Base-by-base conservation (phyloP, 1,140 invertebrate species). In the Latrodectus geometricus region DNA sequence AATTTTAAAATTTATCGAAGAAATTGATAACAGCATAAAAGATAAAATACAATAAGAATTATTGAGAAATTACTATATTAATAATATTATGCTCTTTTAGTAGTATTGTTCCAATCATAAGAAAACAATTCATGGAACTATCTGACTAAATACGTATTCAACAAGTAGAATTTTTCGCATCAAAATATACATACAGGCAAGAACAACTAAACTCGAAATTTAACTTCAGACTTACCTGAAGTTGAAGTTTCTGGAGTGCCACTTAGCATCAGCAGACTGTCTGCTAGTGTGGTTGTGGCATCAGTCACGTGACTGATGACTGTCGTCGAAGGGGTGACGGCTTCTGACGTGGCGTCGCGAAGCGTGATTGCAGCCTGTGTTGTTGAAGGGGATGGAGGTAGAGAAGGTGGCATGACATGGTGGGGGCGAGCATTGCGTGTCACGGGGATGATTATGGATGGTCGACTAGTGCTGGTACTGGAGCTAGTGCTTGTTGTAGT, bases 361-460 rank as follows among this genome's bases (percentile, higher is more conserved):
- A 83, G 35, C 0, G 83, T 78, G 3, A 78, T n/a, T 8, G 73
- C 50, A 4, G 82, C 69, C 3, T 61, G 21, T 9, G 75, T 66
- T 0, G 75, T 52, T 4, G 83, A 54, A 4, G 82, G 48, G 4
- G 66, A 23, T 7, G 82, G 73, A 15, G 83, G 83, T 4, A 23
- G 12, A 14, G 83, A 78, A 0, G 74, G 83, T 14, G 83, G 83
- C 9, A 49, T 20, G 3, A 72, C 50, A 17, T 69, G 83, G 9
- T 68, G 83, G 0, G 83, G 83, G 8, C 83, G 66, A n/a, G 83
- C 75, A 23, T 86, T 86, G 21, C 83, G 74, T 9, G 83, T 86
- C 35, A 86, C 83, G 17, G 83, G 83, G 9, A 86, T 86, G 49
- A 86, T 86, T 35, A 86, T 86, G 8, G 83, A 86, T 0, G 83